These are phyloP conservation scores for Plutomurus gul DNA, from an alignment of 1,140 invertebrate species.

Conservation along the genomic window DNA sequence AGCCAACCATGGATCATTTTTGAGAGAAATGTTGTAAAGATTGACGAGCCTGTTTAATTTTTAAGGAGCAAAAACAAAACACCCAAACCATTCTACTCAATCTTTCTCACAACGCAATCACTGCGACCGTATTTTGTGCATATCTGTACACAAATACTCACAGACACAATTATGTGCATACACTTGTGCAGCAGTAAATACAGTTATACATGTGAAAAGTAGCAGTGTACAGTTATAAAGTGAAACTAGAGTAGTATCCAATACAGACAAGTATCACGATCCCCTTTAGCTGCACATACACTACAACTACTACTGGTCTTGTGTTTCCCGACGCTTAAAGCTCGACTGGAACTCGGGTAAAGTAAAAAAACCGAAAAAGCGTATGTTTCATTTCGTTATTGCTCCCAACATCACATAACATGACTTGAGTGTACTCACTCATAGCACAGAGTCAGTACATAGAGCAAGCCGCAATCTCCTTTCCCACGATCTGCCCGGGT, in stretches of 20 bases:
- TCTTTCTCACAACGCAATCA: conserved; percentile 12
- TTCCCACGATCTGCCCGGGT: conserved; percentile 45
- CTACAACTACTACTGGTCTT: no score
- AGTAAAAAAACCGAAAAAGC: conserved; percentile 45
- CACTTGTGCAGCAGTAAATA: no score
- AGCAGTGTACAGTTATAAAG: no score
- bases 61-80: conserved; percentile 27
- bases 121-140: neutral
- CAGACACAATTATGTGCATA: no score
- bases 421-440: neutral
- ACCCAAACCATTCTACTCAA: neutral
- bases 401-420: neutral
- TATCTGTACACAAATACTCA: neutral
- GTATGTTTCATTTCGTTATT: conserved; percentile 37
- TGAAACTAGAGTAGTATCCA: no score
- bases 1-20: conserved; percentile 5
- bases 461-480: conserved; percentile 21
- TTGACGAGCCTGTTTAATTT: conserved; percentile 27
- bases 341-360: conserved; percentile 14
- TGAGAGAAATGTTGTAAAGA: conserved; percentile 21
- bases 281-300: no score
- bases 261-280: neutral
- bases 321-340: neutral
- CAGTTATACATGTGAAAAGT: no score
- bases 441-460: no score